Base-by-base conservation (phyloP, 2,797 vertebrate genomes). In the Clarias platycephalus region DNA sequence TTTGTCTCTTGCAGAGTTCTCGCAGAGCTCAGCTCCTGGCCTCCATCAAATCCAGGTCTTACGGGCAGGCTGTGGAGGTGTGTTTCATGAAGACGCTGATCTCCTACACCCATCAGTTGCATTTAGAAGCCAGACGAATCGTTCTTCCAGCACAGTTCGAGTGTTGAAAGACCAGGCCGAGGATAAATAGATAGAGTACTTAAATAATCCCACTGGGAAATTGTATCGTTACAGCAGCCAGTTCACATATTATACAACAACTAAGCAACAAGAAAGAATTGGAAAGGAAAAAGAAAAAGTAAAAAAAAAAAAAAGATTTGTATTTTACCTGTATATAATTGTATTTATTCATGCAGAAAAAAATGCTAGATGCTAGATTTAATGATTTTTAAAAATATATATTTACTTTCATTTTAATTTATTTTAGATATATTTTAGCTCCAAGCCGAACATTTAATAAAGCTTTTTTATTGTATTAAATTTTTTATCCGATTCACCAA, bases 31-130 rank as follows among this genome's bases (percentile, higher is more conserved):
- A 28, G 78, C 92, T 93, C 18, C 90, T 98, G 68, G 95, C 97
- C 0, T 93, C 93, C 88, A 97, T 99, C 93, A 99, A 98, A 80
- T 95, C 95, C 0, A 96, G 87, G 79, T 97, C 97, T 0, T 99
- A 96, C 40, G 93, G 93, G 84, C 85, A 95, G 37, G 94, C 94
- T 57, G 55, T 88, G 84, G 94, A 96, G 96, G 98, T 99, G 83
- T 64, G 75, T 79, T 31, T 62, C 13, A 7, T 28, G 18, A 40
- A 55, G 16, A 64, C 20, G 7, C n/a, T 15, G 9, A 13, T 13
- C 22, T 5, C 9, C 15, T 13, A 71, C 67, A 40, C 20, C 4
- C 20, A 71, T 2, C 22, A 22, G 13, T 10, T 24, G 67, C 67
- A 24, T 49, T 13, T 15, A 8, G 2, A 28, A 8, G 15, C 44